A percentile compares a stretch with the other conserved stretches of the same genome.
Evolutionary conservation across 2,888 invertebrate species (phyloP).

Genomic region (Keiferia lycopersicella): DNA sequence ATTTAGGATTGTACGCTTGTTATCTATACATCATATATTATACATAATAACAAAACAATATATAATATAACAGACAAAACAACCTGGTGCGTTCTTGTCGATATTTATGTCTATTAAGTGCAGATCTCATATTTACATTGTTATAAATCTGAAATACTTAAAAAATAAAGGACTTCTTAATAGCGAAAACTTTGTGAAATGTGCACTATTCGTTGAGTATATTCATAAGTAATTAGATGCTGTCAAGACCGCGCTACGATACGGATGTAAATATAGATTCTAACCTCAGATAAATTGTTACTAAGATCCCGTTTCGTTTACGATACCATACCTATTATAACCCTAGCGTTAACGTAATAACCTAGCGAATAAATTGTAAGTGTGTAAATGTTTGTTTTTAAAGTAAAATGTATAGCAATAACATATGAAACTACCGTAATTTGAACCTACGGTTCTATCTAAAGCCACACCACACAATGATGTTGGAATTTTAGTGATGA

Average conservation of each 20-base stretch:
- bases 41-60: background rate
- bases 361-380: too few relatives aligned
- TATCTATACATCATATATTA: background rate
- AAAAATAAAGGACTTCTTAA: too few relatives aligned
- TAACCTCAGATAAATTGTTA: constrained; percentile 2
- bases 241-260: background rate
- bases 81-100: too few relatives aligned
- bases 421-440: background rate
- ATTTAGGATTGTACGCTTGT: background rate
- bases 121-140: too few relatives aligned
- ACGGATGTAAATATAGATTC: constrained; percentile 10
- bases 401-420: background rate
- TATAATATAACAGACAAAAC: too few relatives aligned
- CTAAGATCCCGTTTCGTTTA: background rate
- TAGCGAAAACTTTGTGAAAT: background rate
- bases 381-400: too few relatives aligned
- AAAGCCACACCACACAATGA: background rate
- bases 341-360: too few relatives aligned
- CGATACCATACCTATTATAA: background rate
- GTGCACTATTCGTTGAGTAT: background rate
- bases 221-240: background rate
- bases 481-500: background rate
- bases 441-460: background rate
- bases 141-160: too few relatives aligned
- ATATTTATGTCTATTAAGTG: too few relatives aligned